Evolutionary conservation across 2,113 vertebrate genomes (phyloP).

Genomic region (Thunnus thynnus): DNA sequence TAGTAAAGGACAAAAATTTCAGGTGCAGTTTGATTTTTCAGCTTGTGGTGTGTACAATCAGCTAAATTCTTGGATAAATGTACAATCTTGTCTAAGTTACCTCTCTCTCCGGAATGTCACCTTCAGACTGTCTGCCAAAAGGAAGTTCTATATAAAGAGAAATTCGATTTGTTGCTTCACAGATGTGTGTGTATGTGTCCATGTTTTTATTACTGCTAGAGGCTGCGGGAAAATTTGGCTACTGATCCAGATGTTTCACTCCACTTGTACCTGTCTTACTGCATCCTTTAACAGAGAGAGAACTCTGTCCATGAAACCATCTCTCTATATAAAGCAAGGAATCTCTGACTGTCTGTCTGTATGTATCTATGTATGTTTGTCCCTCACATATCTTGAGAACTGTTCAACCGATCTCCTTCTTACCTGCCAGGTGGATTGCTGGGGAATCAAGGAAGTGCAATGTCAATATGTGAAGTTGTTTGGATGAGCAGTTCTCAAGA

Average conservation of each 20-base stretch:
- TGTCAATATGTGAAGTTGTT: too few species aligned
- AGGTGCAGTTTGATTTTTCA: constrained; percentile 33
- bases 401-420: too few species aligned
- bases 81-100: constrained; percentile 48
- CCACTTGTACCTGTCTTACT: neutral
- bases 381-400: too few species aligned
- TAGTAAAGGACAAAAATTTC: constrained; percentile 34
- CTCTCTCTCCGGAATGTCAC: constrained; percentile 44
- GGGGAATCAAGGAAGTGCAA: too few species aligned
- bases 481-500: too few species aligned
- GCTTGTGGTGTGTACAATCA: constrained; percentile 25
- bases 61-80: constrained; percentile 18
- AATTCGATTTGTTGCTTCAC: constrained; percentile 48
- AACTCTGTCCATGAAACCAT: neutral
- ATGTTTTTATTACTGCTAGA: constrained; percentile 38
- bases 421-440: too few species aligned
- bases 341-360: too few species aligned
- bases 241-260: constrained; percentile 49
- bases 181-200: constrained; percentile 2
- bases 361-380: too few species aligned
- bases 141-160: constrained; percentile 39
- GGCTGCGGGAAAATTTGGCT: constrained; percentile 19
- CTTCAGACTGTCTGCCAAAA: constrained; percentile 44
- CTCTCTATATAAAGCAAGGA: too few species aligned
- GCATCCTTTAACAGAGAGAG: neutral